Conservation (phyloP, 2,888 invertebrate genomes). For the Rhingia rostrata region DNA sequence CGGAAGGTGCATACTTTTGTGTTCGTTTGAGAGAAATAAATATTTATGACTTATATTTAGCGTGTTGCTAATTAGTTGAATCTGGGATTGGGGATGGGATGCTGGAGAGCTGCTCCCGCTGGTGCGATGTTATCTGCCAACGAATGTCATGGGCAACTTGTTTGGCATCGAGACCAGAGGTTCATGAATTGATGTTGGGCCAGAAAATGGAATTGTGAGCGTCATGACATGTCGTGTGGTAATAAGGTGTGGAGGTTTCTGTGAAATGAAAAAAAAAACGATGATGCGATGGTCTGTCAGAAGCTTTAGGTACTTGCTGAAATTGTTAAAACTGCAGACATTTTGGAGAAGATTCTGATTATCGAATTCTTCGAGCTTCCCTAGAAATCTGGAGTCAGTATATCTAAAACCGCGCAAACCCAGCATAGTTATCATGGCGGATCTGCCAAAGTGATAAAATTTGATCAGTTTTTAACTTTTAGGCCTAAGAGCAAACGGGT, state of each 20-base stretch:
- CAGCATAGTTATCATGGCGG: too few relatives aligned
- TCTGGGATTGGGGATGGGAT: not conserved
- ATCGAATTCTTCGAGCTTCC: too few relatives aligned
- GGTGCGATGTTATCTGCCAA: constrained; percentile 22
- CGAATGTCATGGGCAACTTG: not conserved
- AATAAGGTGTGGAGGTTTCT: not conserved
- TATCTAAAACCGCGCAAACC: too few relatives aligned
- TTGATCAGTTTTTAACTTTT: too few relatives aligned
- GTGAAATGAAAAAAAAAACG: too few relatives aligned
- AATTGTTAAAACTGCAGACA: too few relatives aligned
- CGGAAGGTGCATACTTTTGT: constrained; percentile 37
- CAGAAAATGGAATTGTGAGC: not conserved
- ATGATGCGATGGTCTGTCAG: too few relatives aligned
- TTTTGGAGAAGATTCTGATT: too few relatives aligned
- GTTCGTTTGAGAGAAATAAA: constrained; percentile 28
- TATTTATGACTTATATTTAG: constrained; percentile 36
- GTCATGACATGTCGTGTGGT: not conserved
- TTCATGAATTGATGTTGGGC: not conserved
- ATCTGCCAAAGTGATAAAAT: too few relatives aligned
- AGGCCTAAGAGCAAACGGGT: too few relatives aligned
- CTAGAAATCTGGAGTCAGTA: too few relatives aligned
- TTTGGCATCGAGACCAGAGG: not conserved
- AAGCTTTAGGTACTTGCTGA: too few relatives aligned
- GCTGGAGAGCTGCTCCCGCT: not conserved
- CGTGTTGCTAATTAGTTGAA: constrained; percentile 42